Percentiles rank a stretch among this genome's conserved stretches.
These are phyloP conservation scores for Schizopygopsis pylzovi DNA, from an alignment of 2,797 vertebrate genomes.

Conservation along the genomic window DNA sequence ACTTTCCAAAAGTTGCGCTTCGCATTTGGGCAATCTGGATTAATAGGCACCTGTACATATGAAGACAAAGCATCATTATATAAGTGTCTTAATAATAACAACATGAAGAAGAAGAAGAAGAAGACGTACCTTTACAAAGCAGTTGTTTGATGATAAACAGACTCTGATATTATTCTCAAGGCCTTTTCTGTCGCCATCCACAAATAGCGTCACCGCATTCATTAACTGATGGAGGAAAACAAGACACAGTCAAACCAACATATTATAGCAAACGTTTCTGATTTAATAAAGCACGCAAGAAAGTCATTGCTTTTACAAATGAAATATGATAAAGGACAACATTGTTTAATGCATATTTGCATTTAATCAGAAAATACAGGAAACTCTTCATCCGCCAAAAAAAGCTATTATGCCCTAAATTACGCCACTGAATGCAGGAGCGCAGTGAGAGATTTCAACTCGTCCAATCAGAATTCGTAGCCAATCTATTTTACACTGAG, in stretches of 20 bases:
- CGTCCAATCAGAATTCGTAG: background rate
- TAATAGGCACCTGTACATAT: slow-evolving; percentile 12
- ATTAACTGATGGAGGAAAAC: slow-evolving; percentile 15
- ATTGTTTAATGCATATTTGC: background rate
- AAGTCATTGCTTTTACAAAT: background rate
- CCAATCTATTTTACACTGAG: background rate
- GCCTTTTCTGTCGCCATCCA: slow-evolving; percentile 28
- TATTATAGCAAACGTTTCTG: background rate
- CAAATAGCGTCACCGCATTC: background rate
- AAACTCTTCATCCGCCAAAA: background rate
- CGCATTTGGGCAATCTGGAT: slow-evolving; percentile 8
- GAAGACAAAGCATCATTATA: background rate
- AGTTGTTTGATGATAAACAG: slow-evolving; percentile 35
- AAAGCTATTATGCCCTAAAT: background rate
- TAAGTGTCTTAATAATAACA: background rate
- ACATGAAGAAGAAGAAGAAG: background rate
- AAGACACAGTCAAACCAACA: background rate
- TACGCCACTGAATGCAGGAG: background rate
- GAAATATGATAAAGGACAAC: background rate
- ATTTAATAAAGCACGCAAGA: background rate
- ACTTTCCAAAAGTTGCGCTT: slow-evolving; percentile 44
- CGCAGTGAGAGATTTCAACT: background rate
- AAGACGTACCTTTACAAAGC: slow-evolving; percentile 35
- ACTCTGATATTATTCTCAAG: slow-evolving; percentile 38
- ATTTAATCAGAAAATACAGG: background rate